Evolutionary conservation across 2,113 vertebrate species (phyloP), one percentile per base, ranked within the genome.

Genomic region (Aphelocoma coerulescens): DNA sequence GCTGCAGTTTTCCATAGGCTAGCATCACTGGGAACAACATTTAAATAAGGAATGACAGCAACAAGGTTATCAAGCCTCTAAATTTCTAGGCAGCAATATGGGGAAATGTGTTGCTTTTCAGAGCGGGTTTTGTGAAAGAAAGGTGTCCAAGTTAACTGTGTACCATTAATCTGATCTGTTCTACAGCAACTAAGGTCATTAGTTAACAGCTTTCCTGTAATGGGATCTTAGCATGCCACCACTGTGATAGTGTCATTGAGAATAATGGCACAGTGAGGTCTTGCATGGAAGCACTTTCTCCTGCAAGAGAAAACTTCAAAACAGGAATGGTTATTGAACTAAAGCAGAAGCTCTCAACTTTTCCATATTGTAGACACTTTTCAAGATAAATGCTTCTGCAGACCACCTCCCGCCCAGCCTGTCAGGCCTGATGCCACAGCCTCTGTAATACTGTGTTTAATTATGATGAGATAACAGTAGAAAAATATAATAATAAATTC

Each of bases 121-220:
- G 65, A 96, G 74, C 71, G 41, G 93, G 82, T 93, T 95, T 81
- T 59, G 85, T 94, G 74, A 88, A 91, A 92, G 89, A 92, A 95
- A 95, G 95, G 82, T 89, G 86, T 79, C 79, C 73, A 19, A 94
- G 95, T 90, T 94, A 94, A 92, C 92, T 96, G 37, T 94, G 73
- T 91, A 90, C 72, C 95, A 97, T 91, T 95, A 98, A 96, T 97
- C 90, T 97, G 96, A 96, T 96, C 95, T 96, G 95, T 93, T 97
- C 96, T 95, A 61, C 90, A 85, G 54, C 92, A 95, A 95, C 96
- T 91, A 72, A 79, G 91, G 76, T 96, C 91, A 63, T 94, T 94
- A 95, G 91, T 95, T 95, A 96, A 85, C 89, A 95, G 93, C 86
- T 94, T 92, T 93, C 72, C 74, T 96, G 94, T 95, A 91, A 94